Percentiles rank a stretch among this genome's conserved stretches.
phyloP scores from a whole-genome alignment of 2,113 vertebrate species.

The Pipa parva region DNA sequence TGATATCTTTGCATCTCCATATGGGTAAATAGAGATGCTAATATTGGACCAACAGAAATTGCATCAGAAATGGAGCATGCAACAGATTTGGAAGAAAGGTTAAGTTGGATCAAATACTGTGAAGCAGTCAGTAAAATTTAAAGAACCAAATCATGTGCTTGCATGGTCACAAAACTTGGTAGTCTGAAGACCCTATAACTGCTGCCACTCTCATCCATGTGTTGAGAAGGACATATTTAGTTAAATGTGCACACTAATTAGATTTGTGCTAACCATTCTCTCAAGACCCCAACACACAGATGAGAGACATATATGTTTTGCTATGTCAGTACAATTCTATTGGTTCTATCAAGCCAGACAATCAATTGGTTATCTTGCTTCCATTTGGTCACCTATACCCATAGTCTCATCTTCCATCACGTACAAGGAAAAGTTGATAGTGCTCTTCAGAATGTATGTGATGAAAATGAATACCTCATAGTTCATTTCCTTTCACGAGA shows the following conservation, averaged over 20 bases:
- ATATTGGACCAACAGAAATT: too few relatives aligned
- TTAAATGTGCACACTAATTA: slow-evolving; percentile 14
- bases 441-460: background rate
- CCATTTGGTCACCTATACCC: slow-evolving; percentile 4
- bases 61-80: too few relatives aligned
- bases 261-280: slow-evolving; percentile 9
- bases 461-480: slow-evolving; percentile 16
- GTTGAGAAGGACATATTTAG: background rate
- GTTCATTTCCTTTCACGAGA: slow-evolving; percentile 34
- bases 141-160: too few relatives aligned
- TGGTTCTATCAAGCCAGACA: background rate
- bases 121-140: too few relatives aligned
- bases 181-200: slow-evolving; percentile 2
- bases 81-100: too few relatives aligned
- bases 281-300: background rate
- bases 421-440: background rate
- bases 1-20: too few relatives aligned
- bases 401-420: background rate
- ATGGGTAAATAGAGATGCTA: too few relatives aligned
- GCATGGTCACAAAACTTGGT: too few relatives aligned
- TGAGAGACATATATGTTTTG: background rate
- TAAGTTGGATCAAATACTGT: too few relatives aligned
- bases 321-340: slow-evolving; percentile 1
- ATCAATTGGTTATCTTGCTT: background rate
- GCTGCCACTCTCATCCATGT: slow-evolving; percentile 11